Evolutionary conservation across 2,888 invertebrate genomes (phyloP).

Genomic region (Pseudococcus viburni): DNA sequence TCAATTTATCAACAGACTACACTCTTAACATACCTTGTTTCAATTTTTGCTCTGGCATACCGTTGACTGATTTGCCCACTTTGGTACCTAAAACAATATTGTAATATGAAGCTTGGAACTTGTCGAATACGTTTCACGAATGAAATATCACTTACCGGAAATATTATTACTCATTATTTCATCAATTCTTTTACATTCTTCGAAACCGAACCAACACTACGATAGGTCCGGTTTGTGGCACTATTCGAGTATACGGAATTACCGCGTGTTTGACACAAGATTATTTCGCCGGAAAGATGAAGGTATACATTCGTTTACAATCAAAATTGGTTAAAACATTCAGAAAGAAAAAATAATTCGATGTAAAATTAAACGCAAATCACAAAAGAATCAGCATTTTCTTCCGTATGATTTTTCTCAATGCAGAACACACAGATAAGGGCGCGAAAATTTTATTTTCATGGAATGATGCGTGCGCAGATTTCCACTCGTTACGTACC

Average conservation of each 20-base stretch:
- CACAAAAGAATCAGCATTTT: slow-evolving; percentile 42
- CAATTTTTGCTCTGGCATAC: slow-evolving; percentile 38
- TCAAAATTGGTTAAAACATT: neutral
- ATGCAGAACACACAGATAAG: slow-evolving; percentile 10
- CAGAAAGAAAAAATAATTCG: neutral
- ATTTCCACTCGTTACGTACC: too few relatives aligned
- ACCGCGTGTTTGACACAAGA: neutral
- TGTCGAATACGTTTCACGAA: neutral
- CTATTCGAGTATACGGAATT: slow-evolving; percentile 7
- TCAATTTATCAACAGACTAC: too few relatives aligned
- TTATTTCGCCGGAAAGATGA: neutral
- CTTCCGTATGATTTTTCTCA: neutral
- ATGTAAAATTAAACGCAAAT: neutral
- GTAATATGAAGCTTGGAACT: neutral
- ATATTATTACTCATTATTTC: neutral
- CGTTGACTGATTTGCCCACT: neutral
- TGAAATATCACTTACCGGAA: neutral
- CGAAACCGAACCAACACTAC: neutral
- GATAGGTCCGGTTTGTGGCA: neutral
- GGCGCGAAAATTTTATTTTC: slow-evolving; percentile 10
- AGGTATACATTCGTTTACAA: neutral
- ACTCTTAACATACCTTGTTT: slow-evolving; percentile 9
- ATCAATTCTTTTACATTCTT: neutral
- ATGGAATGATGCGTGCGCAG: too few relatives aligned
- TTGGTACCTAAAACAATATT: neutral